phyloP scores from a whole-genome alignment of 2,888 invertebrate genomes.

The Pristionchus mayeri region DNA sequence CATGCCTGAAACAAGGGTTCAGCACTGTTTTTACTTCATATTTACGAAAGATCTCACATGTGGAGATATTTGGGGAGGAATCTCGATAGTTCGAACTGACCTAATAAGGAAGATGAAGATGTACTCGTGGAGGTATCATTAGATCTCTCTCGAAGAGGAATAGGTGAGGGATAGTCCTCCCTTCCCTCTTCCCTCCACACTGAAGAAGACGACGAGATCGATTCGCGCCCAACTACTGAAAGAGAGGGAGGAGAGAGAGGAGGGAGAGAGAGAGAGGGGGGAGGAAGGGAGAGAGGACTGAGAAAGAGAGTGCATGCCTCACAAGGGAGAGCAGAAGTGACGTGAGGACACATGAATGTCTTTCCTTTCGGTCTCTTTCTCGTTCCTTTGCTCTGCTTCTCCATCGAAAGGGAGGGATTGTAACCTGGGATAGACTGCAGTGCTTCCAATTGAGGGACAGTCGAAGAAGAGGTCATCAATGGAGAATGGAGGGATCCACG shows the following conservation, averaged over 20 bases:
- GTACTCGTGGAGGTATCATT: neutral
- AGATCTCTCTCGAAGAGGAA: neutral
- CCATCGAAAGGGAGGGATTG: slow-evolving; percentile 6
- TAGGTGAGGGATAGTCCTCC: neutral
- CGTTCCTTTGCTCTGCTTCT: neutral
- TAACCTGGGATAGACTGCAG: neutral
- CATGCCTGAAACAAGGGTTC: neutral
- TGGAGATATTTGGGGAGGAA: neutral
- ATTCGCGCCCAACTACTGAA: slow-evolving; percentile 42
- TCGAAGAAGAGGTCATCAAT: neutral
- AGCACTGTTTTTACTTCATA: neutral
- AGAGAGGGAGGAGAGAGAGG: slow-evolving; percentile 25
- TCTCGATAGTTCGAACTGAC: neutral
- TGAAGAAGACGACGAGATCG: slow-evolving; percentile 34
- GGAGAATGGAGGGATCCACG: neutral
- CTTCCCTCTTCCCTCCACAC: slow-evolving; percentile 5
- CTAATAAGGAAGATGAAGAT: neutral
- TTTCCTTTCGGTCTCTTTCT: neutral
- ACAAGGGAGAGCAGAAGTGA: slow-evolving; percentile 23
- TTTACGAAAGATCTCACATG: neutral
- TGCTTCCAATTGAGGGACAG: neutral
- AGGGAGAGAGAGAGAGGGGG: slow-evolving; percentile 3
- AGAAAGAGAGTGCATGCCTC: slow-evolving; percentile 24
- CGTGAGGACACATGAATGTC: neutral
- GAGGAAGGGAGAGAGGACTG: neutral